Base-by-base conservation (phyloP, 2,113 vertebrate genomes). In the Solea solea region DNA sequence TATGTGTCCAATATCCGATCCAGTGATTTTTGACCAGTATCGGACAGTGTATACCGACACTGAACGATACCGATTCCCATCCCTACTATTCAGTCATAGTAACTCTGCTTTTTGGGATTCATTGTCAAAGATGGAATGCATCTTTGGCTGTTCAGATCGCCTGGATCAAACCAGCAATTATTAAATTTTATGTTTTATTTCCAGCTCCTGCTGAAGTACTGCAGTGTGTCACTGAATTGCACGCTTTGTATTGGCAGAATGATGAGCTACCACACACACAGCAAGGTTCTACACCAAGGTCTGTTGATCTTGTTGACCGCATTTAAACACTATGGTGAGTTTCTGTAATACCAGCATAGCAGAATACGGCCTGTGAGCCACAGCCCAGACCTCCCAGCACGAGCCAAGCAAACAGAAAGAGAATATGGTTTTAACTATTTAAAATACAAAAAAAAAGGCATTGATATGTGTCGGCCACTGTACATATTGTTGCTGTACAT, bases 151-250 rank as follows among this genome's bases (percentile, higher is more conserved):
- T 52, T 50, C 39, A 40, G 21, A 34, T 9, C 40, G n/a, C n/a
- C 59, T 69, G 65, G 59, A 64, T 59, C 54, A 58, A 64, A 59
- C 51, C 34, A 58, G 27, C 46, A 10, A 5, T 72, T 61, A 61
- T 58, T 54, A 54, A 80, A 69, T 69, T 40, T 0, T 15, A 52
- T 34, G 28, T 34, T 34, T 59, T 28, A 54, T 50, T 74, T 54
- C 28, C 77, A 69, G 54, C 54, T 64, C 16, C 53, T 64, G 69
- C 59, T 41, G 58, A 39, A 69, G 54, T 4, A 21, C 15, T 40
- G 41, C 13, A 62, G 45, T n/a, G 14, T 72, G 56, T 78, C 51
- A 62, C 56, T 62, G 25, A 21, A 44, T 28, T 44, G 57, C 27
- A 7, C 1, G 0, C 28, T n/a, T 21, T 49, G 42, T 62, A n/a